phyloP scores from a whole-genome alignment of 2,888 invertebrate species.

The Callimorpha dominula region DNA sequence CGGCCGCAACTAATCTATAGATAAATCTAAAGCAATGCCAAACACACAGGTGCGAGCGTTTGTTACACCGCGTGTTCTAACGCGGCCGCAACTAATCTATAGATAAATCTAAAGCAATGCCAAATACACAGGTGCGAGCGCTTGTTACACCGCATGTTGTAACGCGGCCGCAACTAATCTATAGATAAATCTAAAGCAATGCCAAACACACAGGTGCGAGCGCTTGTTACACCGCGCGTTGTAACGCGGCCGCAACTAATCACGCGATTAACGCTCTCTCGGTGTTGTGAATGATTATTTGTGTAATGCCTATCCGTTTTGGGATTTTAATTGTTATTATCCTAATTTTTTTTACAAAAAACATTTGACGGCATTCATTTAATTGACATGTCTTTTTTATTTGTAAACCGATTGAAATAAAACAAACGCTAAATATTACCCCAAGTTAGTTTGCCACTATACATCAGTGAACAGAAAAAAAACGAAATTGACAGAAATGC shows the following conservation, averaged over 20 bases:
- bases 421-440: too few relatives aligned
- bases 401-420: too few relatives aligned
- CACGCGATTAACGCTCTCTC: slow-evolving; percentile 21
- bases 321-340: neutral
- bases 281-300: slow-evolving; percentile 9
- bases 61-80: slow-evolving; percentile 1
- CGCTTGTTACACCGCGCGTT: slow-evolving; percentile 1
- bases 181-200: neutral
- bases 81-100: neutral
- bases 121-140: neutral
- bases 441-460: too few relatives aligned
- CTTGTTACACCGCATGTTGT: slow-evolving; percentile 4
- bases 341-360: neutral
- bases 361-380: too few relatives aligned
- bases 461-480: too few relatives aligned
- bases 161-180: neutral
- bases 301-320: neutral
- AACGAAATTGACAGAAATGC: too few relatives aligned
- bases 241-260: slow-evolving; percentile 6
- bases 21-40: neutral
- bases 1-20: neutral
- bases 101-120: neutral
- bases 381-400: too few relatives aligned
- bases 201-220: neutral
- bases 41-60: slow-evolving; percentile 5